Conservation (phyloP, 1,140 invertebrate genomes). For the Cherax quadricarinatus region DNA sequence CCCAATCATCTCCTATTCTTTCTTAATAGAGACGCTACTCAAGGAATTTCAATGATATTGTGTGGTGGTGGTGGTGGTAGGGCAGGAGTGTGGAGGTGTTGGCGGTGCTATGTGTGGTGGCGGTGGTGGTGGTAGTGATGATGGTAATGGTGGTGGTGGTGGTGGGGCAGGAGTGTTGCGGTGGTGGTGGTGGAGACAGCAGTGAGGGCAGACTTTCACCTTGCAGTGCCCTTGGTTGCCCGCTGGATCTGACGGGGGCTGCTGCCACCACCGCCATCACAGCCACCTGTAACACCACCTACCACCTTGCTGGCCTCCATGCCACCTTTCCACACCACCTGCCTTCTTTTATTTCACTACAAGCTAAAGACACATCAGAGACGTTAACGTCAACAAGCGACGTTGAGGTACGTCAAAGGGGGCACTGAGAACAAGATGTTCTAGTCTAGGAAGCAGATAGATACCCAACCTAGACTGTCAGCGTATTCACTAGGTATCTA, state of each 20-base stretch:
- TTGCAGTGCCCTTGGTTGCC: constrained; percentile 31
- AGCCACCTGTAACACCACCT: background rate
- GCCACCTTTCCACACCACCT: no score
- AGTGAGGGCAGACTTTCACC: constrained; percentile 10
- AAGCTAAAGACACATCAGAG: no score
- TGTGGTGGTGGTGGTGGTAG: background rate
- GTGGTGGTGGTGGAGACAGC: background rate
- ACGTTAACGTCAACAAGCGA: no score
- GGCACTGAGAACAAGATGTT: no score
- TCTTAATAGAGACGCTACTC: no score
- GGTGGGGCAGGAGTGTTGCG: background rate
- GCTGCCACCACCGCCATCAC: background rate
- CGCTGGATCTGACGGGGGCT: background rate
- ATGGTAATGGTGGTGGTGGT: background rate
- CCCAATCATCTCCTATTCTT: no score
- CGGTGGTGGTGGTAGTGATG: background rate
- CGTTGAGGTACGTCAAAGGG: no score
- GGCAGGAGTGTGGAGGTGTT: background rate
- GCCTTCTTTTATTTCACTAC: no score
- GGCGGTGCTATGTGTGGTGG: background rate
- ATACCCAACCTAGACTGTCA: no score
- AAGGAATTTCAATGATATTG: background rate
- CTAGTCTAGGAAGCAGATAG: no score
- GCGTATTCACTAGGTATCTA: no score
- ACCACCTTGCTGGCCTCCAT: no score